A percentile compares a stretch with the other conserved stretches of the same genome.
Conservation (phyloP, 2,113 vertebrate species). For the Pampusana beccarii region DNA sequence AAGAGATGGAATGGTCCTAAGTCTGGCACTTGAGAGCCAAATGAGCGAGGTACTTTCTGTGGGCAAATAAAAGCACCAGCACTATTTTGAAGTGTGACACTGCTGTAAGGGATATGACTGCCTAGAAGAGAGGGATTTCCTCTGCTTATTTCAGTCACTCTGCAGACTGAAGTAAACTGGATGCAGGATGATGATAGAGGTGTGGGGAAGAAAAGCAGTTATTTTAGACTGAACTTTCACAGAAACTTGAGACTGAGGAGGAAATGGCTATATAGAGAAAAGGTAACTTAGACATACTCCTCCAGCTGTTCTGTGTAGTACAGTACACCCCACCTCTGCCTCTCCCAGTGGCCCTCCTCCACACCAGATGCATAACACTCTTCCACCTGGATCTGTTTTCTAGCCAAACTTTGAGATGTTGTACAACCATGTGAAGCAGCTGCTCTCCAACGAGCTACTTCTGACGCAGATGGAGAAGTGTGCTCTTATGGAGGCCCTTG, state of each 20-base stretch:
- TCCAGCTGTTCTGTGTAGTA: background rate
- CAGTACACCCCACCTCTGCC: background rate
- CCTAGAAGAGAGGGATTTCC: background rate
- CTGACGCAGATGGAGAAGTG: conserved; percentile 93
- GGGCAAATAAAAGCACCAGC: background rate
- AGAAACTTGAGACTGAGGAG: background rate
- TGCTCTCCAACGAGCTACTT: conserved; percentile 83
- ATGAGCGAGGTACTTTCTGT: background rate
- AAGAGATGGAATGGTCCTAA: background rate
- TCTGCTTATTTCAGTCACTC: background rate
- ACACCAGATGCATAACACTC: background rate
- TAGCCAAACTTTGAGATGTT: conserved; percentile 95
- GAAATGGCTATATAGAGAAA: background rate
- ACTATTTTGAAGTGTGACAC: background rate
- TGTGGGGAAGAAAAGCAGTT: background rate
- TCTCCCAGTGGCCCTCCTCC: background rate
- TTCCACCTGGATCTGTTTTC: conserved; percentile 25
- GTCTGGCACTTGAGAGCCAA: background rate
- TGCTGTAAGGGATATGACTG: background rate
- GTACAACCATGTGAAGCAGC: conserved; percentile 87
- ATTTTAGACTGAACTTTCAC: background rate
- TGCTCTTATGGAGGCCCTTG: conserved; percentile 91
- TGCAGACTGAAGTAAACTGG: background rate
- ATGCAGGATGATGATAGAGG: background rate
- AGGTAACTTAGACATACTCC: background rate